Base-by-base conservation (phyloP, 2,797 vertebrate genomes). In the Oreortyx pictus region DNA sequence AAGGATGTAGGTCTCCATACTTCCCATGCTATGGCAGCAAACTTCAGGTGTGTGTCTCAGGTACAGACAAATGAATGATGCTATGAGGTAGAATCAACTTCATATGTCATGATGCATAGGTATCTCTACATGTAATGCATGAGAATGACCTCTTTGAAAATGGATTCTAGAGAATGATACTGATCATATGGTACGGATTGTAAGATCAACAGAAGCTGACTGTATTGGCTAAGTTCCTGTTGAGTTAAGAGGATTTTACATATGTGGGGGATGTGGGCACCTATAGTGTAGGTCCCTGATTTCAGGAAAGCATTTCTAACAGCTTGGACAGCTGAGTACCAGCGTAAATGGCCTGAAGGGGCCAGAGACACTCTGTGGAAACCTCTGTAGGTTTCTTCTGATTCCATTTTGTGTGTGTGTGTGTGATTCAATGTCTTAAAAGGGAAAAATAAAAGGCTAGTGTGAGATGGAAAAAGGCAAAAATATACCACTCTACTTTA, bases 171-270 rank as follows among this genome's bases (percentile, higher is more conserved):
- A 57, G 11, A 72, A 17, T n/a, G 11, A 56, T 75, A 59, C 15
- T 50, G 23, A 43, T 19, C 12, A 3, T 41, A 61, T 29, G 29
- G 49, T 5, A 41, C 0, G 0, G 35, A 47, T 11, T 49, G 81
- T 22, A 67, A 29, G n/a, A 33, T 7, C 19, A 80, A 41, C 46
- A 11, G 1, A 73, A 73, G 50, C 14, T 75, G 62, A 50, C 7
- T 61, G 9, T 44, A 11, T 23, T 71, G 44, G 2, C 14, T 37
- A 35, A 14, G 8, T 64, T 7, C 35, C 14, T 43, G 25, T 14
- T 35, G 33, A 46, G 4, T 3, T 16, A 49, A 56, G 23, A 71
- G 27, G 11, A 67, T 10, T 67, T 82, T 61, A 77, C 85, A 77
- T 39, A 83, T 11, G 54, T 23, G 56, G 59, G 31, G 41, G n/a